Percentiles rank a stretch among this genome's conserved stretches.
Conservation (phyloP, 92 coral and sea anemone species). For the Porites lobata region DNA sequence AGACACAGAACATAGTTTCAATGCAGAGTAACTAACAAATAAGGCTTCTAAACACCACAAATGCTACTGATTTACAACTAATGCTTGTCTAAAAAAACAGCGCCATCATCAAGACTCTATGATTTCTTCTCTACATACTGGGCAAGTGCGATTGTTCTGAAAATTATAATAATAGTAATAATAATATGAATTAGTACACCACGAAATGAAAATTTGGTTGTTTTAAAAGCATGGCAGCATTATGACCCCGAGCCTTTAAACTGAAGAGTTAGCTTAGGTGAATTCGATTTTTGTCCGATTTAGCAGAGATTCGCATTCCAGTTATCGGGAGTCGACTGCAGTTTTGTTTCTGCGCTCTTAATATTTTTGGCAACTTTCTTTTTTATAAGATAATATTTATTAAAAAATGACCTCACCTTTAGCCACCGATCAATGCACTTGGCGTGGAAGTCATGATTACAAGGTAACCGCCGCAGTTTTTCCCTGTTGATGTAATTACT, state of each 20-base stretch:
- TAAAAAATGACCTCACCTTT: slow-evolving; percentile 67
- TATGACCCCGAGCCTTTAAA: too few relatives aligned
- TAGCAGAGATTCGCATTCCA: too few relatives aligned
- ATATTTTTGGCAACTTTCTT: too few relatives aligned
- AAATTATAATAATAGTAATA: neutral
- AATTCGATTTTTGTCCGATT: too few relatives aligned
- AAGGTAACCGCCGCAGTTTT: slow-evolving; percentile 92
- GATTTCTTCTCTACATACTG: slow-evolving; percentile 85
- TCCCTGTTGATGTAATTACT: slow-evolving; percentile 94
- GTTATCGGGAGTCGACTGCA: too few relatives aligned
- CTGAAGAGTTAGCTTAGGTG: too few relatives aligned
- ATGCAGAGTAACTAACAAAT: neutral
- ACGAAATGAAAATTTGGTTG: too few relatives aligned
- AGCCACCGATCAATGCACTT: slow-evolving; percentile 99
- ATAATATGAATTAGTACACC: neutral
- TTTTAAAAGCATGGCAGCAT: too few relatives aligned
- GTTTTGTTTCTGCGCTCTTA: too few relatives aligned
- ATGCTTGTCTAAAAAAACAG: slow-evolving; percentile 6
- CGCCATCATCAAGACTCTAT: slow-evolving; percentile 22
- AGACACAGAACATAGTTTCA: too few relatives aligned
- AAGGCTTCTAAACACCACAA: neutral
- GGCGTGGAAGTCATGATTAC: slow-evolving; percentile 96
- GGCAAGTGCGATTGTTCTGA: slow-evolving; percentile 88
- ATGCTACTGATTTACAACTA: neutral
- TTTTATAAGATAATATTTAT: too few relatives aligned